Evolutionary conservation across 2,888 invertebrate species (phyloP), one percentile per base, ranked within the genome.

Genomic region (Nephrocerus scutellatus): DNA sequence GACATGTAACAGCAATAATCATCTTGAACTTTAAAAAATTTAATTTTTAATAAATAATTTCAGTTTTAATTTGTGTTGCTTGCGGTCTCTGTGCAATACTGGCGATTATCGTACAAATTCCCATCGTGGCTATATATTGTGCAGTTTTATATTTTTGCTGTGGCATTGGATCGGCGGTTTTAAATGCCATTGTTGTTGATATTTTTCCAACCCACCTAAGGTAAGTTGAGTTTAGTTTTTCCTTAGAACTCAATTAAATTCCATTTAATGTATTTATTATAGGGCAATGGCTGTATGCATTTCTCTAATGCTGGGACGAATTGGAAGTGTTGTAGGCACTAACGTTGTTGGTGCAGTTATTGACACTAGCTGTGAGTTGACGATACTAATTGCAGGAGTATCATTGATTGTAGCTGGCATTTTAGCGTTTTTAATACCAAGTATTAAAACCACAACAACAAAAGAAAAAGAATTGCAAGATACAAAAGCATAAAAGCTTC

Each of bases 321-420:
- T 46, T 23, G 44, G 41, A 2, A 41, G 44, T 8, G 39, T 46
- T 6, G 10, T 24, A 23, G 46, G 46, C 16, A 36, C 44, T 8
- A 44, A 34, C 39, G 28, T 41, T 6, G 6, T 43, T 26, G 46
- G 40, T 10, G 29, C 22, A 8, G 23, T 46, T 10, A 39, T 46
- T 10, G 43, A 43, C 32, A 32, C 32, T 12, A 30, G 43, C 29
- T 46, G 46, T 18, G 34, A 43, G 18, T 14, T 23, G 9, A 43
- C 35, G 6, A 8, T 46, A 2, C 10, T 40, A 3, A 32, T 45
- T 5, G 45, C 50, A 7, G 48, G 52, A n/a, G 34, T 36, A 9
- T 29, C 46, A 12, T 38, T 53, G 28, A 47, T 53, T 21, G 12
- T 48, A 19, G 43, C 46, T 22, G 51, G 47, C 15, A 41, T 49